Conservation (phyloP, 37 sponge, comb jelly and placozoan species). For the Haliclona indistincta region DNA sequence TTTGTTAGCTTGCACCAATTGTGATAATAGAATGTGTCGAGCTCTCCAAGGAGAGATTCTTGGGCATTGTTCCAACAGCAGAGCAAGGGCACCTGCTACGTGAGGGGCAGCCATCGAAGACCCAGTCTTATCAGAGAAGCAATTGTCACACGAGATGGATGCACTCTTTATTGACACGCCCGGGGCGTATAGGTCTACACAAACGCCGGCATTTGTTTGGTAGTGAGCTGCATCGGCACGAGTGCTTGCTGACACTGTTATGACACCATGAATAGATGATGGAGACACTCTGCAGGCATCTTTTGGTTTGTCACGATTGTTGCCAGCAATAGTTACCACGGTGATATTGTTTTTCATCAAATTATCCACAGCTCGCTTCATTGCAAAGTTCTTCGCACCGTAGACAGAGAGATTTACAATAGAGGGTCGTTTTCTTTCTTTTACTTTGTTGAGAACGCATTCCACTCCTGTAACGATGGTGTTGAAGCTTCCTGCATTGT, state of each 20-base stretch:
- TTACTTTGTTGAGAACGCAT: conserved; percentile 38
- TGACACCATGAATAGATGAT: conserved; percentile 15
- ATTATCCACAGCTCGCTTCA: conserved; percentile 31
- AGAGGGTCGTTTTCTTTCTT: conserved; percentile 11
- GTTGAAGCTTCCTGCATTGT: conserved; percentile 14
- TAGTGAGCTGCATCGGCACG: conserved; percentile 11
- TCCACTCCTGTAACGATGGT: conserved; percentile 51
- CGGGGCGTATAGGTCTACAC: conserved; percentile 75
- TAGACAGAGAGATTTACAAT: conserved; percentile 57
- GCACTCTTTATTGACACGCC: conserved; percentile 43
- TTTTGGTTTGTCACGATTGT: neutral
- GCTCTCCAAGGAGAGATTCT: conserved; percentile 34
- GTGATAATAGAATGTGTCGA: conserved; percentile 11
- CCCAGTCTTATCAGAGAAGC: conserved; percentile 10
- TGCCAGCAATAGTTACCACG: conserved; percentile 58
- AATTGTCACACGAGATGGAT: conserved; percentile 1
- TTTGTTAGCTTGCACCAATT: conserved; percentile 17
- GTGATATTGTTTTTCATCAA: conserved; percentile 7
- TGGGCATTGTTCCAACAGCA: conserved; percentile 68
- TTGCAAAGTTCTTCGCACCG: conserved; percentile 26
- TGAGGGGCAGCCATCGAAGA: conserved; percentile 73
- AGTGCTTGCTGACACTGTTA: conserved; percentile 49
- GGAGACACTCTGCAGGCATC: conserved; percentile 55
- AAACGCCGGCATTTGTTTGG: conserved; percentile 35
- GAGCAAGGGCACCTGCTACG: conserved; percentile 66